A percentile compares a stretch with the other conserved stretches of the same genome.
Evolutionary conservation across 2,888 invertebrate species (phyloP).

Genomic region (Limenitis camilla): DNA sequence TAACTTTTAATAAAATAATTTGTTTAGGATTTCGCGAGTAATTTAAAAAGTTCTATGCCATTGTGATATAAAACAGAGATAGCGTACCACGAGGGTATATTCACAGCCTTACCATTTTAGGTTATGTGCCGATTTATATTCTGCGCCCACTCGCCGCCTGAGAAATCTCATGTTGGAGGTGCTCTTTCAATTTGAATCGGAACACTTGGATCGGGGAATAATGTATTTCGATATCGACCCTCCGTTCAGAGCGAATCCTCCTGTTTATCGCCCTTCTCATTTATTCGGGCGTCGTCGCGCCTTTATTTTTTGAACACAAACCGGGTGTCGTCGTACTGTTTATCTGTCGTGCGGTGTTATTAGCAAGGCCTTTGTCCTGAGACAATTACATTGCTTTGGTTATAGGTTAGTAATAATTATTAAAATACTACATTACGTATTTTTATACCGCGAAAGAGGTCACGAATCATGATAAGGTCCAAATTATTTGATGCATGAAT

Average conservation of each 20-base stretch:
- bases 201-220: constrained; percentile 74
- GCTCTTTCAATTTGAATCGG: constrained; percentile 76
- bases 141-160: constrained; percentile 73
- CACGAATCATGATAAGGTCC: too few species aligned
- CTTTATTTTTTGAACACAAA: constrained; percentile 71
- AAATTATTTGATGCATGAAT: too few species aligned
- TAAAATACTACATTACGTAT: constrained; percentile 32
- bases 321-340: constrained; percentile 62
- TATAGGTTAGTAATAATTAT: constrained; percentile 61
- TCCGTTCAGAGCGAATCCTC: constrained; percentile 68
- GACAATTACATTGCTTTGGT: constrained; percentile 58
- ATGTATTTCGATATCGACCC: constrained; percentile 75
- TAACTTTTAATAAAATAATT: too few species aligned
- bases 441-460: neutral
- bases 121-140: constrained; percentile 75
- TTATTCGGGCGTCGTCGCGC: constrained; percentile 72
- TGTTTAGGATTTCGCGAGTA: neutral
- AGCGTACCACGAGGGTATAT: constrained; percentile 62
- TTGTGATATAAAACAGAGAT: constrained; percentile 19
- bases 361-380: constrained; percentile 66
- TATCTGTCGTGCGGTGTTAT: constrained; percentile 63
- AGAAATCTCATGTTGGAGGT: constrained; percentile 75
- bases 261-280: constrained; percentile 73
- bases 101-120: constrained; percentile 70
- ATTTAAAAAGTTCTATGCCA: neutral